A percentile compares a stretch with the other conserved stretches of the same genome.
Conservation (phyloP, 2,888 invertebrate species). For the Dasypolia templi region DNA sequence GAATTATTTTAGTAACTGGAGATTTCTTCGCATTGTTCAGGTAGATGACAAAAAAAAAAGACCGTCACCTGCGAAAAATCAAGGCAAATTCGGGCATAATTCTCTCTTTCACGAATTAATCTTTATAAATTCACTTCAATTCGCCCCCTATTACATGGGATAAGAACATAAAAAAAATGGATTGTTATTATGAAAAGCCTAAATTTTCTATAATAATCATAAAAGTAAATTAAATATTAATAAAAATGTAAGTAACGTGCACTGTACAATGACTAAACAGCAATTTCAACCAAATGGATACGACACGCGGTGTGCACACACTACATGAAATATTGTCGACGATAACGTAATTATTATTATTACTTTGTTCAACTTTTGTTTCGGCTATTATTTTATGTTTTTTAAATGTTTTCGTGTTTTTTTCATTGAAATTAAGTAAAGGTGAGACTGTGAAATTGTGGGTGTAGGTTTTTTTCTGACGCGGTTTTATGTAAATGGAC, state of each 20-base stretch:
- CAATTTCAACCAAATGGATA: slow-evolving; percentile 89
- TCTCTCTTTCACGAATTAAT: neutral
- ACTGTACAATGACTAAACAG: slow-evolving; percentile 78
- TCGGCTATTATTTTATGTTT: slow-evolving; percentile 12
- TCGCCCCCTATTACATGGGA: neutral
- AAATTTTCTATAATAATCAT: slow-evolving; percentile 1
- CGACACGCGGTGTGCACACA: slow-evolving; percentile 74
- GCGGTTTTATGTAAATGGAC: rapidly evolving
- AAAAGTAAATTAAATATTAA: slow-evolving; percentile 30
- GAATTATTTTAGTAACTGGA: neutral
- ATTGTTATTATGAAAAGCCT: neutral
- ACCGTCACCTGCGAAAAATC: neutral
- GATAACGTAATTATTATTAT: slow-evolving; percentile 61
- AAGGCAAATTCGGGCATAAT: neutral
- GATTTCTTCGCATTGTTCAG: neutral
- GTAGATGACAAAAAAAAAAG: neutral
- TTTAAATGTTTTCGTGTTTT: neutral
- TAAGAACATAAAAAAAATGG: neutral
- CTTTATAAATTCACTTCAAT: neutral
- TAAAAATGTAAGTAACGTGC: slow-evolving; percentile 34
- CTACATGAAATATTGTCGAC: slow-evolving; percentile 63
- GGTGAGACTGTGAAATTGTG: neutral
- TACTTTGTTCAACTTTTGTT: slow-evolving; percentile 40
- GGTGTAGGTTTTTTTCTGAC: rapidly evolving
- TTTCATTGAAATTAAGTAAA: neutral